Conservation (phyloP, 2,888 invertebrate genomes). For the Noctua janthe region DNA sequence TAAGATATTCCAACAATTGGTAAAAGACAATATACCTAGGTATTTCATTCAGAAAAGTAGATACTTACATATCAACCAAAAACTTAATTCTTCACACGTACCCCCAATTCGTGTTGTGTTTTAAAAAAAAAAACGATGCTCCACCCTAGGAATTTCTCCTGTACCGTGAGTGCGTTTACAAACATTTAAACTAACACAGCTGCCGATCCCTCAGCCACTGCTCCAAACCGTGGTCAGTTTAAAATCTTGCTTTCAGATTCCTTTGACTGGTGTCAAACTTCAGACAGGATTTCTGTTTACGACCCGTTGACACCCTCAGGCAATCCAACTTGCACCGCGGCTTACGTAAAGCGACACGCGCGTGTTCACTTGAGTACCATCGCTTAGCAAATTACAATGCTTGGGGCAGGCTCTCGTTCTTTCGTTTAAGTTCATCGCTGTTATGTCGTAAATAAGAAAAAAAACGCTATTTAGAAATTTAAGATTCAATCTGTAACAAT, state of each 20-base stretch:
- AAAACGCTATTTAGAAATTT: too few species aligned
- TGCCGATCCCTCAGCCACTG: too few species aligned
- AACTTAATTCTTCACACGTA: not conserved
- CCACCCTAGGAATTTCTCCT: too few species aligned
- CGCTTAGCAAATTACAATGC: not conserved
- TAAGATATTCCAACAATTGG: not conserved
- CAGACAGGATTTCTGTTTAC: not conserved
- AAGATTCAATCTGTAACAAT: too few species aligned
- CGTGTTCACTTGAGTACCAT: not conserved
- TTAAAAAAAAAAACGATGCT: too few species aligned
- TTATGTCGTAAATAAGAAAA: not conserved
- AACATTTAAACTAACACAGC: too few species aligned
- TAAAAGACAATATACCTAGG: not conserved
- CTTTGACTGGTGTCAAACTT: not conserved
- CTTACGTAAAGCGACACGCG: not conserved
- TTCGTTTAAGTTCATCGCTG: not conserved
- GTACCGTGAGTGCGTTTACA: too few species aligned
- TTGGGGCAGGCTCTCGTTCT: not conserved
- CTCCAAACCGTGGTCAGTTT: not conserved
- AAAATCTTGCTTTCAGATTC: not conserved
- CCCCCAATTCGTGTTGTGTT: not conserved
- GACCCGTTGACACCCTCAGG: not conserved
- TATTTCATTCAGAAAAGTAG: not conserved
- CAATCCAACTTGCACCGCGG: not conserved
- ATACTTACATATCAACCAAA: not conserved